These are phyloP conservation scores for Tapera naevia DNA, from an alignment of 2,797 vertebrate genomes.

Conservation along the genomic window DNA sequence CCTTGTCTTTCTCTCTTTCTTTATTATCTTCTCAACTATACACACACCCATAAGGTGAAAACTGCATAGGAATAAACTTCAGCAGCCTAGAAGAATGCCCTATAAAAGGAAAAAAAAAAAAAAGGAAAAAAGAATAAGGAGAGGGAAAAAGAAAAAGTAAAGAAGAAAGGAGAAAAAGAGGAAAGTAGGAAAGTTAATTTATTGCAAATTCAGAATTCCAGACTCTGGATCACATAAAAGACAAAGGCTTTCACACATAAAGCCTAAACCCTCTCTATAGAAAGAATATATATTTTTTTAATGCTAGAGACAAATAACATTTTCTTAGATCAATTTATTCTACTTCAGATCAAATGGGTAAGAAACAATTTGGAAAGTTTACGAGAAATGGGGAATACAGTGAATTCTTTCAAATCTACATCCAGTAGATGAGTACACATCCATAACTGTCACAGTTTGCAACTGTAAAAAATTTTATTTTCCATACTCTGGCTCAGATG, in stretches of 20 bases:
- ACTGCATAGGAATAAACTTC: neutral
- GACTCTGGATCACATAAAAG: neutral
- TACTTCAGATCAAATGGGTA: neutral
- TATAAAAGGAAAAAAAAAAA: neutral
- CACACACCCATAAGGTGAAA: neutral
- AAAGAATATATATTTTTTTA: neutral
- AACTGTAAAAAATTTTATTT: neutral
- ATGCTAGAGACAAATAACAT: neutral
- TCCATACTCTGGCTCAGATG: neutral
- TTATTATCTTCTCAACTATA: neutral
- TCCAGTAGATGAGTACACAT: neutral
- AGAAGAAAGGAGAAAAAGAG: accelerated
- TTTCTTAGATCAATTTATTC: neutral
- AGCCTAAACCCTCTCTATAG: neutral
- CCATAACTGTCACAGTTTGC: neutral
- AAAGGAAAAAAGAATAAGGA: too few relatives aligned
- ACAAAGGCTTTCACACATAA: neutral
- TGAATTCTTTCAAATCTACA: neutral
- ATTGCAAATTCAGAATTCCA: neutral
- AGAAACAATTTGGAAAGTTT: neutral
- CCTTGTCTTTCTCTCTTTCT: neutral
- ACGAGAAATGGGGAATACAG: neutral
- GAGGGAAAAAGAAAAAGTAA: too few relatives aligned
- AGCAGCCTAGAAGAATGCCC: neutral
- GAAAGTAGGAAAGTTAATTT: neutral